Base-by-base conservation (phyloP, 1,140 invertebrate species). In the Atta colombica region DNA sequence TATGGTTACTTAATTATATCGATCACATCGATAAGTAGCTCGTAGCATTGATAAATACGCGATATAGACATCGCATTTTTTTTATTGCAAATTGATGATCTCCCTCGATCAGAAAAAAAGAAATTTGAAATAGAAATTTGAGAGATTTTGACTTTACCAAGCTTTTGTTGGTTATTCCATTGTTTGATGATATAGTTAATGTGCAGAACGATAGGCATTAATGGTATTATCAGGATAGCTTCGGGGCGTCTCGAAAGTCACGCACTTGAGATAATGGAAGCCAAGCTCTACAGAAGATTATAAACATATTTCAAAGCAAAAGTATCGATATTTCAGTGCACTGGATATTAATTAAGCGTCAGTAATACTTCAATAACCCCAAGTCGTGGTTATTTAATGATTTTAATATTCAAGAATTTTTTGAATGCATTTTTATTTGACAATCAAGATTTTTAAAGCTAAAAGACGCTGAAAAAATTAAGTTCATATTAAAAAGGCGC, bases 191-290 rank as follows among this genome's bases (percentile, higher is more conserved):
- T 28, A 4, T n/a, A 5, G 39, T 31, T 61, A 72, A 82, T 18
- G 18, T 55, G 49, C 31, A 53, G n/a, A 81, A 71, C n/a, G 68
- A 61, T 61, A 61, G 1, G 35, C 25, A 49, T 61, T 61, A 74
- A 72, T 12, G 18, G 55, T 28, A 25, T 84, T 84, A 84, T 84
- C 80, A 35, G 21, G 2, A 0, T 72, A 75, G 39, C 69, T 28
- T 74, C 39, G 3, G 21, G 53, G 39, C 51, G 39, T 51, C 39
- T 84, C 18, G 69, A 71, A 60, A 84, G 69, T 82, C 80, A 74
- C 39, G 69, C 55, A 84, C 12, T 75, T 84, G 18, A 61, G 80
- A 81, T 71, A 71, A 49, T 14, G 18, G 28, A 28, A 49, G n/a
- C 1, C 39, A 3, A 68, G 69, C 21, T 69, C 28, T 21, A n/a